Evolutionary conservation across 2,888 invertebrate genomes (phyloP).

Genomic region (Eueremaeus valkanovi): DNA sequence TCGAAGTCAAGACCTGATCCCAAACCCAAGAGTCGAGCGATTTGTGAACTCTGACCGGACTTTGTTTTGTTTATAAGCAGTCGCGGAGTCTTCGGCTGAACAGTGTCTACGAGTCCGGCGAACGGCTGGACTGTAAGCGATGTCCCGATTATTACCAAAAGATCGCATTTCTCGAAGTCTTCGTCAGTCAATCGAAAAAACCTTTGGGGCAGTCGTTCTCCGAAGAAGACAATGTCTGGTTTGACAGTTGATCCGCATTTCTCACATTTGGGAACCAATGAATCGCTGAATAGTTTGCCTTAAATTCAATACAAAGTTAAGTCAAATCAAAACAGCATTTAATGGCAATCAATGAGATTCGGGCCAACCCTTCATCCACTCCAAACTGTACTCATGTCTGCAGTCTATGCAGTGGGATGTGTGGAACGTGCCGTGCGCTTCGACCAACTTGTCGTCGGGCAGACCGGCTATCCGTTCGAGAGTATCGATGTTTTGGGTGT

Average conservation of each 20-base stretch:
- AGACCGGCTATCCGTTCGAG: constrained; percentile 80
- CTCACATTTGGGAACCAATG: constrained; percentile 68
- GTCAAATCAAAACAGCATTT: neutral
- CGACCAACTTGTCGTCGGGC: constrained; percentile 76
- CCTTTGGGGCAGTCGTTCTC: constrained; percentile 72
- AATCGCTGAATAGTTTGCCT: constrained; percentile 66
- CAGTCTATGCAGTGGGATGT: constrained; percentile 81
- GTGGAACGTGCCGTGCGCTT: constrained; percentile 91
- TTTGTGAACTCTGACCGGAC: constrained; percentile 56
- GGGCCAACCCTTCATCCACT: constrained; percentile 75
- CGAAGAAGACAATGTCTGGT: constrained; percentile 87
- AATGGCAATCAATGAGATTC: neutral
- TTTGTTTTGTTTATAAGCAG: constrained; percentile 81
- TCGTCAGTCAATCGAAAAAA: constrained; percentile 66
- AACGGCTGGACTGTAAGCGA: constrained; percentile 92
- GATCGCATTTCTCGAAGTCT: constrained; percentile 81
- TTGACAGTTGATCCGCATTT: constrained; percentile 42
- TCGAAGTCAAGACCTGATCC: constrained; percentile 67
- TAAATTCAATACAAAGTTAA: constrained; percentile 48
- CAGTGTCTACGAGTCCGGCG: constrained; percentile 76
- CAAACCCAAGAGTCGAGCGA: constrained; percentile 45
- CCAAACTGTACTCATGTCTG: constrained; percentile 64
- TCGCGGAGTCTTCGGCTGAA: constrained; percentile 69
- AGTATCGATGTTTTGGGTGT: constrained; percentile 85
- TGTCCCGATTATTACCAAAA: constrained; percentile 91